phyloP scores from a whole-genome alignment of 2,797 vertebrate species.

The Falco concolor region DNA sequence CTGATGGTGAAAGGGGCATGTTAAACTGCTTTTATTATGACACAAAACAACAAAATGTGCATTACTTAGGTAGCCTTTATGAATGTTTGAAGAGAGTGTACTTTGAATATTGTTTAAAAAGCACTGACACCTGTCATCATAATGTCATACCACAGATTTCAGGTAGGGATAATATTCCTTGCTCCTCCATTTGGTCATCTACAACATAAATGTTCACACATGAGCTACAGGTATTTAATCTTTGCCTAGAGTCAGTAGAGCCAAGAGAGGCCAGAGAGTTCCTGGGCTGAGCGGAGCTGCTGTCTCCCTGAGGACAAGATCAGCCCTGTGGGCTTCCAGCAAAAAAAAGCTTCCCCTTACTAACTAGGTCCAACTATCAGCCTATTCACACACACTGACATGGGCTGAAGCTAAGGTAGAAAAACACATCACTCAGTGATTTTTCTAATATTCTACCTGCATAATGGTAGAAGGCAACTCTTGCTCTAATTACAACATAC shows the following conservation, averaged over 20 bases:
- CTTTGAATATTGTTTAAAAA: background rate
- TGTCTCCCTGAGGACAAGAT: background rate
- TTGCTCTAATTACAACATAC: background rate
- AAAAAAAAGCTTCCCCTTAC: background rate
- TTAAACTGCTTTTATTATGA: background rate
- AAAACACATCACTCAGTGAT: background rate
- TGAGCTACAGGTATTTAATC: background rate
- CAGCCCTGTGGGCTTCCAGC: background rate
- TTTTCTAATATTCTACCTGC: background rate
- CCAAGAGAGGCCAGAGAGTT: background rate
- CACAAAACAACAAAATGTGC: background rate
- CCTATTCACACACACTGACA: rapidly evolving
- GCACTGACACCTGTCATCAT: background rate
- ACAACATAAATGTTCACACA: background rate
- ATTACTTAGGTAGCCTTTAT: background rate
- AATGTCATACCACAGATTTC: background rate
- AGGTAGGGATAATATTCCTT: background rate
- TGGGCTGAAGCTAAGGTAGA: background rate
- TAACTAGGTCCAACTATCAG: background rate
- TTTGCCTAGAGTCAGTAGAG: background rate
- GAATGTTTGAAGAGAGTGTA: background rate
- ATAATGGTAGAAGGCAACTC: background rate
- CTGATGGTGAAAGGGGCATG: background rate
- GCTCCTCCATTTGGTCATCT: background rate
- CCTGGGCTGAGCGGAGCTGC: rapidly evolving